phyloP scores from a whole-genome alignment of 2,888 invertebrate species.

The Tenthredo amoena region DNA sequence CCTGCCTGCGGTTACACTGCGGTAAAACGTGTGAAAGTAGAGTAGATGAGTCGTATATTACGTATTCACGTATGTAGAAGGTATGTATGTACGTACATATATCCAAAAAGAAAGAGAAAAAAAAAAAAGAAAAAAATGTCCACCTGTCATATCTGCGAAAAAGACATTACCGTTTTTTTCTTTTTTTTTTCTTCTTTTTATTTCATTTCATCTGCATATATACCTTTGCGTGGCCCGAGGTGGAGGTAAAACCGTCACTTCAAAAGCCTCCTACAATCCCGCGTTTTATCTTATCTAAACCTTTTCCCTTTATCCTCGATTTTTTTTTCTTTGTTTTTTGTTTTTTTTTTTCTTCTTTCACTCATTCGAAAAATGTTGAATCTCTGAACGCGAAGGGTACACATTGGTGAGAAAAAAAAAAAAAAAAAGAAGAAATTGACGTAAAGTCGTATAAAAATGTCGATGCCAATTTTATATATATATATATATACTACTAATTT shows the following conservation, averaged over 20 bases:
- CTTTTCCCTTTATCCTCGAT: neutral
- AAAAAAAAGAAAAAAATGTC: neutral
- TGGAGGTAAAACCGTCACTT: slow-evolving; percentile 19
- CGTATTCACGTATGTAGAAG: neutral
- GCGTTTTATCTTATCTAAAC: neutral
- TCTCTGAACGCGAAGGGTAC: neutral
- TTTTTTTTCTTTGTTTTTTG: neutral
- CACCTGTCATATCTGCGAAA: neutral
- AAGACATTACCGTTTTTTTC: neutral
- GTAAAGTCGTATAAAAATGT: neutral
- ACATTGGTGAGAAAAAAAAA: too few relatives aligned
- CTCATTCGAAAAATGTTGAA: neutral
- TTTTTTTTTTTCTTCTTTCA: neutral
- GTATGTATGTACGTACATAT: neutral
- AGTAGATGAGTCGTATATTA: neutral
- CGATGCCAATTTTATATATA: neutral
- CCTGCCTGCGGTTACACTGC: neutral
- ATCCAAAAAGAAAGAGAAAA: neutral
- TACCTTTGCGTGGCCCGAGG: too few relatives aligned
- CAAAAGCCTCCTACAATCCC: slow-evolving; percentile 23
- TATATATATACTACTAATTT: too few relatives aligned
- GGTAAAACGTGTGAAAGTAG: neutral
- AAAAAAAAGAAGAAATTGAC: neutral
- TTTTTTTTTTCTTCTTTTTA: neutral
- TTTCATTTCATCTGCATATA: neutral